Percentiles rank a stretch among this genome's conserved stretches.
These are phyloP conservation scores for Musca domestica DNA, from an alignment of 1,140 invertebrate genomes.

Conservation along the genomic window DNA sequence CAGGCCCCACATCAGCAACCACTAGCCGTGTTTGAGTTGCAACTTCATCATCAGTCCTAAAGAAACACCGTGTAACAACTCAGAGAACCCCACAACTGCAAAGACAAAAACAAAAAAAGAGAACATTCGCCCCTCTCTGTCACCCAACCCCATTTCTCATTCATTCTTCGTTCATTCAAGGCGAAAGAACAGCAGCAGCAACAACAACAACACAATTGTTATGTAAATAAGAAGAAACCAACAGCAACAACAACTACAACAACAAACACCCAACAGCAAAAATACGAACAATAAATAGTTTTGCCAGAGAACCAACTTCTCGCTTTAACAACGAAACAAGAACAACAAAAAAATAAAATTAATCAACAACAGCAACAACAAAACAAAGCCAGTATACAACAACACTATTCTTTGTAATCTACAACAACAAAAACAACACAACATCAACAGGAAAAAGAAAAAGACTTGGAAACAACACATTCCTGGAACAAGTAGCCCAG, in stretches of 20 bases:
- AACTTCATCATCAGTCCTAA: no score
- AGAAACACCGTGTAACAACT: neutral
- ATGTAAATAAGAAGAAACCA: neutral
- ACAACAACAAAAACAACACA: neutral
- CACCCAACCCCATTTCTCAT: no score
- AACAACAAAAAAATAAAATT: neutral
- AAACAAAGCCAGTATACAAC: neutral
- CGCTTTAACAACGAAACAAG: neutral
- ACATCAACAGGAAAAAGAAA: neutral
- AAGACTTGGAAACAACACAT: conserved; percentile 5
- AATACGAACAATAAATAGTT: no score
- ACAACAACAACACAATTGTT: neutral
- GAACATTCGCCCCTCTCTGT: neutral
- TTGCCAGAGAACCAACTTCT: no score
- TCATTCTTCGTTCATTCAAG: no score
- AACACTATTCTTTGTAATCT: no score
- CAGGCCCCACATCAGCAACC: no score
- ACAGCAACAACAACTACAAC: neutral
- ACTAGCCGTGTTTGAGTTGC: no score
- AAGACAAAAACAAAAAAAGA: conserved; percentile 1
- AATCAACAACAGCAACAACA: neutral
- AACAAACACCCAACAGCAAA: neutral
- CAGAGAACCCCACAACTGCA: neutral
- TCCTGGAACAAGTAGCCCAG: conserved; percentile 5
- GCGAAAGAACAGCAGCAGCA: neutral